These are phyloP conservation scores for Pseudomugil tenellus DNA, from an alignment of 2,797 vertebrate species.

Conservation along the genomic window DNA sequence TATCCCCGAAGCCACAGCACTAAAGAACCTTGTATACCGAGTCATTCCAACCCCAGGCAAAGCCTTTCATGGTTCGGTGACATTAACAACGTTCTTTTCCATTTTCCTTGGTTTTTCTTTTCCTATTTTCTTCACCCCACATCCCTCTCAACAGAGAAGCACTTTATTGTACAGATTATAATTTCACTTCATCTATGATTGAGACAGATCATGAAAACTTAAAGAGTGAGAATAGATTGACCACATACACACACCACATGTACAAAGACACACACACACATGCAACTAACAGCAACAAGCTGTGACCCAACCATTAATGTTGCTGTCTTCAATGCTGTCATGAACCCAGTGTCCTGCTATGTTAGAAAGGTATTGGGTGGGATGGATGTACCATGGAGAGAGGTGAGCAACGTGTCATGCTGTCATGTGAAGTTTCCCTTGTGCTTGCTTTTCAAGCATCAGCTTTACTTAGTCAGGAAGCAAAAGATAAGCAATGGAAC, in stretches of 20 bases:
- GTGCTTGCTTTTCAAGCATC: conserved; percentile 42
- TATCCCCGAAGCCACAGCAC: conserved; percentile 86
- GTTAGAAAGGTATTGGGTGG: conserved; percentile 24
- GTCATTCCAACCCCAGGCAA: conserved; percentile 85
- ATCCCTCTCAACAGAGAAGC: conserved; percentile 52
- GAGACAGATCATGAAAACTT: conserved; percentile 18
- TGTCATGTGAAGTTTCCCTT: conserved; percentile 42
- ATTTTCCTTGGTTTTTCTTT: conserved; percentile 54
- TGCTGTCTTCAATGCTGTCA: conserved; percentile 33
- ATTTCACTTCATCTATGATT: conserved; percentile 57
- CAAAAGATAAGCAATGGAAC: conserved; percentile 28
- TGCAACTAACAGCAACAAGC: conserved; percentile 12
- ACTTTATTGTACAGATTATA: conserved; percentile 45
- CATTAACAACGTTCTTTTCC: conserved; percentile 82
- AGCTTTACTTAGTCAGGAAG: conserved; percentile 39
- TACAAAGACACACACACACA: too few relatives aligned
- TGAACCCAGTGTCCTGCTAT: conserved; percentile 38
- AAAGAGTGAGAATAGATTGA: conserved; percentile 37
- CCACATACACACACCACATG: neutral
- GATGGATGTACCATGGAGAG: conserved; percentile 28
- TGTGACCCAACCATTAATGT: conserved; percentile 19
- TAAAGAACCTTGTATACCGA: conserved; percentile 84
- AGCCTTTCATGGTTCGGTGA: conserved; percentile 87
- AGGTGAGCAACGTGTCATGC: conserved; percentile 30
- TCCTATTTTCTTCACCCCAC: conserved; percentile 45